phyloP scores from a whole-genome alignment of 2,113 vertebrate species.

The Halcyon malimbica region DNA sequence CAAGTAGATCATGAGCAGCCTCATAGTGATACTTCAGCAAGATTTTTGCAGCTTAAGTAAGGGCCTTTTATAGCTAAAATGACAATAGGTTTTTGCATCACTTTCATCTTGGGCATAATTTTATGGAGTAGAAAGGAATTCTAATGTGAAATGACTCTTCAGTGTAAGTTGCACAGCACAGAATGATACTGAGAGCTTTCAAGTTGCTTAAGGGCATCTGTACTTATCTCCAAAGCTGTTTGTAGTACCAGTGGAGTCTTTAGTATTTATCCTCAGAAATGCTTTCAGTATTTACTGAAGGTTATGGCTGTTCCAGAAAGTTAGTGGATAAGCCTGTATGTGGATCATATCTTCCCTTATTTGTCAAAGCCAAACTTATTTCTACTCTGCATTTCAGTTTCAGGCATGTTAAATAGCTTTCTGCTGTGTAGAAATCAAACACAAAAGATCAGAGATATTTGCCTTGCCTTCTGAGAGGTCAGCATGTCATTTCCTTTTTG shows the following conservation, averaged over 20 bases:
- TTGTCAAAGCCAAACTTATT: not conserved
- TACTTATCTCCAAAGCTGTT: not conserved
- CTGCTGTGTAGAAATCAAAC: not conserved
- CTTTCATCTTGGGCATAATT: not conserved
- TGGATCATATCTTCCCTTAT: not conserved
- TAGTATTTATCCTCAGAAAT: not conserved
- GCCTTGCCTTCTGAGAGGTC: constrained; percentile 6
- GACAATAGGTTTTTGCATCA: not conserved
- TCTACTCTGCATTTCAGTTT: not conserved
- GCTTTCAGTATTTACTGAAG: not conserved
- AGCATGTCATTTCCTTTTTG: not conserved
- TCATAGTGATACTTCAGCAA: not conserved
- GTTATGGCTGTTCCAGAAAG: not conserved
- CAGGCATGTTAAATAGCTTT: constrained; percentile 24
- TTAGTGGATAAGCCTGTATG: not conserved
- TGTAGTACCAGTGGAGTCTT: not conserved
- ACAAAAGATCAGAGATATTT: not conserved
- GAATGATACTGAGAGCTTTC: not conserved
- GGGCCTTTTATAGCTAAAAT: not conserved
- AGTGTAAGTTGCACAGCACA: not conserved
- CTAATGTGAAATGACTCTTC: not conserved
- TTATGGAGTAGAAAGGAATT: not conserved
- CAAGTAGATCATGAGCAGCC: not conserved
- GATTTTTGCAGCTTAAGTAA: not conserved
- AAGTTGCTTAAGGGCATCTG: not conserved